These are phyloP conservation scores for Metacarcinus magister DNA, from an alignment of 2,888 invertebrate genomes.

Conservation along the genomic window DNA sequence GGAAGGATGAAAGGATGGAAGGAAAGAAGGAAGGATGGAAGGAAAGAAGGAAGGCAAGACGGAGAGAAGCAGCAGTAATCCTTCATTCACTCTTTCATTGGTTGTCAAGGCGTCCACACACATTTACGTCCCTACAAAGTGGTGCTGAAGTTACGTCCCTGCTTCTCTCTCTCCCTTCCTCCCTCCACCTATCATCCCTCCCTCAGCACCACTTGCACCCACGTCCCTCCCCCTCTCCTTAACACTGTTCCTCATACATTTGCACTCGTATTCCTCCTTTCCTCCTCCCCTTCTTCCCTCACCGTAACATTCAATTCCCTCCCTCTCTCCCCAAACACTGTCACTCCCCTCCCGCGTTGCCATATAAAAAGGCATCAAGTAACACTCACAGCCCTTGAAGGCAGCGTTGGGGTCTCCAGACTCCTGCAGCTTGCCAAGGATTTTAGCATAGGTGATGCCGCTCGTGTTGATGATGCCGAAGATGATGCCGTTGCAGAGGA, in stretches of 20 bases:
- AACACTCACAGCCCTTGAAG: conserved; percentile 90
- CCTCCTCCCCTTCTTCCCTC: too few relatives aligned
- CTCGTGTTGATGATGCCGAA: conserved; percentile 96
- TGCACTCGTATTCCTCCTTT: too few relatives aligned
- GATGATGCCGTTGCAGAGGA: conserved; percentile 94
- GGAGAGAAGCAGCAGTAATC: background rate
- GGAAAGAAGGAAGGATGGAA: background rate
- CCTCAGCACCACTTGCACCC: background rate
- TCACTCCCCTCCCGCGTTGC: background rate
- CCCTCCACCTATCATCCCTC: background rate
- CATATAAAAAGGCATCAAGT: background rate
- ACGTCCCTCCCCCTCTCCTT: too few relatives aligned
- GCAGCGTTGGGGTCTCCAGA: conserved; percentile 90
- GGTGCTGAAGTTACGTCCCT: background rate
- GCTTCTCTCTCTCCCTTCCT: background rate
- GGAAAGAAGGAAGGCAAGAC: background rate
- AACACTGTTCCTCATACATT: too few relatives aligned
- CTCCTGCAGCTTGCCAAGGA: conserved; percentile 88
- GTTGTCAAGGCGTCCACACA: background rate
- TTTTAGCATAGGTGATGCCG: conserved; percentile 91
- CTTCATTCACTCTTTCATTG: background rate
- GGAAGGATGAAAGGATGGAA: background rate
- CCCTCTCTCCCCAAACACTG: background rate
- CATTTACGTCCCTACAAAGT: background rate
- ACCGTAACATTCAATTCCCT: background rate